Base-by-base conservation (phyloP, 2,888 invertebrate species). In the Dermolepida albohirtum region DNA sequence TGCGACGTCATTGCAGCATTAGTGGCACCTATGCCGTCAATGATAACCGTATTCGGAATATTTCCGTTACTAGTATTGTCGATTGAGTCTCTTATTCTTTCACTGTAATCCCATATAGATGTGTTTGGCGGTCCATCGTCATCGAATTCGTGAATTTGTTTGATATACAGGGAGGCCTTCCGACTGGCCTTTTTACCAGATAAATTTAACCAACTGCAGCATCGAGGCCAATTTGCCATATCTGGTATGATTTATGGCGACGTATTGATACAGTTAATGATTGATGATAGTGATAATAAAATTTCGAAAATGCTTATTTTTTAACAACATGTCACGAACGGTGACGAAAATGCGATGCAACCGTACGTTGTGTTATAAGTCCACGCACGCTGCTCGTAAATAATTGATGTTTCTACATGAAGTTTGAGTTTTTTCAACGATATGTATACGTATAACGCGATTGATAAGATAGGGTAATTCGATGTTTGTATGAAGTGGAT, bases 151-250 rank as follows among this genome's bases (percentile, higher is more conserved):
- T 47, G 47, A 29, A 62, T 29, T 8, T 62, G 59, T 34, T 34
- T 62, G 16, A 34, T 29, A 16, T 62, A 62, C 1, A 62, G 29
- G 7, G 59, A 62, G 0, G 34, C 59, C 6, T 41, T 55, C 40
- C 59, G 29, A 14, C 59, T 47, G 1, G 47, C 47, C 16, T 62
- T 62, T 27, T 59, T 59, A 16, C 54, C 22, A n/a, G 54, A 54
- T 39, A 54, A 8, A 16, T 41, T 55, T 11, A 62, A 12, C 43
- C 43, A 62, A 12, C 59, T 12, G 16, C 59, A 62, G 17, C 59
- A 62, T 34, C 44, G 47, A 47, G 59, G 47, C 59, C 59, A 62
- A 17, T 12, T 62, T 16, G 59, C 59, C 59, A 62, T 62, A 62
- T 47, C 47, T 5, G 51, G 54, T 10, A 11, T 40, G 16, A 16